Base-by-base conservation (phyloP, 2,797 vertebrate species). In the Loris lydekkerianus region DNA sequence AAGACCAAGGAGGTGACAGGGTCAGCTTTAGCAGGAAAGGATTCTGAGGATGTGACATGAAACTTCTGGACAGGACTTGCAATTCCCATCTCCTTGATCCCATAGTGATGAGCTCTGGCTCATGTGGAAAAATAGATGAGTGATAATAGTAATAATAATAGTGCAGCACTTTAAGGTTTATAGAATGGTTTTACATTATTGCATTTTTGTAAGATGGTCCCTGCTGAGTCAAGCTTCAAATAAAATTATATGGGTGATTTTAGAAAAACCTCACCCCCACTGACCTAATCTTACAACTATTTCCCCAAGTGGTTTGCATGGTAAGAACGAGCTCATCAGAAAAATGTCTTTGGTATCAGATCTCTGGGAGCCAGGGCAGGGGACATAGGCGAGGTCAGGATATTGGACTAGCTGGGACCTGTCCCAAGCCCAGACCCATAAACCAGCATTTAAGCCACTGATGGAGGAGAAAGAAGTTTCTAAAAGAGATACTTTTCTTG, bases 121-220 rank as follows among this genome's bases (percentile, higher is more conserved):
- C 53, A 63, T n/a, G 23, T 2, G 40, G 37, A 20, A 72, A 25
- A 10, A 29, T 29, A 43, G 40, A 77, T 67, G 23, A 78, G 25
- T 84, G 84, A 81, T 65, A 58, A 69, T 56, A 27, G 81, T 65
- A 53, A 53, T 37, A 43, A 76, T 29, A 40, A 43, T 73, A 72
- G 43, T 65, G 43, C 46, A 34, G 34, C 5, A 34, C 53, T 82
- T 91, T 61, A 49, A 61, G n/a, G 10, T 80, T 82, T 87, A 78
- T 20, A 75, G 67, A 90, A 67, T 82, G 11, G 43, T 40, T 82
- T 84, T 77, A 82, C 27, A 20, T 53, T 34, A 60, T 61, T 91
- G 31, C 8, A 34, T 75, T 93, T 92, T 73, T 90, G 37, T 91
- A 27, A 20, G n/a, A 93, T 94, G 60, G n/a, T 29, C 83, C 37